phyloP scores from a whole-genome alignment of 2,797 vertebrate genomes.

The Balearica regulorum region DNA sequence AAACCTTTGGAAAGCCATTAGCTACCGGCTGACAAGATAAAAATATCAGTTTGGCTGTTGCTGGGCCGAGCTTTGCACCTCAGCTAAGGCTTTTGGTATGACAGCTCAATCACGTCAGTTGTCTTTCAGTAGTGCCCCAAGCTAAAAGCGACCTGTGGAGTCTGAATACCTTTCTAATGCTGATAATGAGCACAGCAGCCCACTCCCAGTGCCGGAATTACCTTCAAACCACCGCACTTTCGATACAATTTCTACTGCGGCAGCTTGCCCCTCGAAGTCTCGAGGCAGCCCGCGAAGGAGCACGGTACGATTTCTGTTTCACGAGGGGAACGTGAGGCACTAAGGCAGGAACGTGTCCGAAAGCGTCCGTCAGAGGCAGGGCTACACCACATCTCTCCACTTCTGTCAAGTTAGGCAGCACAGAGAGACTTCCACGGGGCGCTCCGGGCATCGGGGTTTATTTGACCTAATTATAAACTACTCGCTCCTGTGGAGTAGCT shows the following conservation, averaged over 20 bases:
- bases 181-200: background rate
- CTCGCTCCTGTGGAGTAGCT: background rate
- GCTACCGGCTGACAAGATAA: background rate
- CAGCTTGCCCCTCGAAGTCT: background rate
- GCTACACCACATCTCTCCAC: background rate
- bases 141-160: background rate
- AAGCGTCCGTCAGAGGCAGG: background rate
- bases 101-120: background rate
- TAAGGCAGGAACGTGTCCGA: background rate
- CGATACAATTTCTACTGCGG: fast-evolving
- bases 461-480: background rate
- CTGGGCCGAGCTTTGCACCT: background rate
- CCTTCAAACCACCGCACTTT: background rate
- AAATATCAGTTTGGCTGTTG: background rate
- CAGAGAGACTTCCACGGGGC: background rate
- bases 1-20: background rate
- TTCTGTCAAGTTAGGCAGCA: background rate
- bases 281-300: background rate
- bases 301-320: background rate
- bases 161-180: background rate
- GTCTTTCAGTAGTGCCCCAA: background rate
- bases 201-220: background rate
- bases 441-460: background rate
- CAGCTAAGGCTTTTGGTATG: background rate
- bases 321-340: background rate